phyloP scores from a whole-genome alignment of 2,888 invertebrate species.

The Metallyticus violacea region DNA sequence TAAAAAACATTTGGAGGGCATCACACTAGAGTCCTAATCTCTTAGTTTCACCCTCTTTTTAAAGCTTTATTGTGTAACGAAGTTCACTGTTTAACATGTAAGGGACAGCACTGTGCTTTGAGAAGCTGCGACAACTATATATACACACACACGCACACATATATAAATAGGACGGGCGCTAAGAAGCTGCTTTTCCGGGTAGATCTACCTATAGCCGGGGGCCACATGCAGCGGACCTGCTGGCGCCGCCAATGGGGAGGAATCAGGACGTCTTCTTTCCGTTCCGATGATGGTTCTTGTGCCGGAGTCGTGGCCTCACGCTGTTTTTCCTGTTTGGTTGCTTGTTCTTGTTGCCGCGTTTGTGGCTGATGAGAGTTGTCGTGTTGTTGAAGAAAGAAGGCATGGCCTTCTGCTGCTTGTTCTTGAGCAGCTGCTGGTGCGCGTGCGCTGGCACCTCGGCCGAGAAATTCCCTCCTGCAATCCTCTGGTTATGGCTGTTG shows the following conservation, averaged over 20 bases:
- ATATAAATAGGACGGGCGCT: not conserved
- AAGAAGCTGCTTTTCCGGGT: slow-evolving; percentile 1
- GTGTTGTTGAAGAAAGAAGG: slow-evolving; percentile 38
- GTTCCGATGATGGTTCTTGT: slow-evolving; percentile 14
- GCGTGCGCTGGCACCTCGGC: slow-evolving; percentile 26
- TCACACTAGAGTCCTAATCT: not conserved
- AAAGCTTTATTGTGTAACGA: not conserved
- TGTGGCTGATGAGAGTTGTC: slow-evolving; percentile 44
- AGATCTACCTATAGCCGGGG: not conserved
- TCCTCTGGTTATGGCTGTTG: slow-evolving; percentile 57
- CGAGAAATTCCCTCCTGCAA: slow-evolving; percentile 44
- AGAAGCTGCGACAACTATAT: not conserved
- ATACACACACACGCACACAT: not conserved
- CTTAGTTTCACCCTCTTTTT: not conserved
- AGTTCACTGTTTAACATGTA: not conserved
- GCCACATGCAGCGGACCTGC: slow-evolving; percentile 12
- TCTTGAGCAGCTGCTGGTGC: not conserved
- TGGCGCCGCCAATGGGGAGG: slow-evolving; percentile 2
- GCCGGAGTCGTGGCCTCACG: not conserved
- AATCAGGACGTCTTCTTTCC: not conserved
- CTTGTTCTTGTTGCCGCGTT: slow-evolving; percentile 2
- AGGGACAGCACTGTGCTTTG: not conserved
- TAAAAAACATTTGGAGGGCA: not conserved
- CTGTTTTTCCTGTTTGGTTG: not conserved
- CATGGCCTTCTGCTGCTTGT: not conserved